Evolutionary conservation across 2,113 vertebrate species (phyloP).

Genomic region (Hydrolagus affinis): DNA sequence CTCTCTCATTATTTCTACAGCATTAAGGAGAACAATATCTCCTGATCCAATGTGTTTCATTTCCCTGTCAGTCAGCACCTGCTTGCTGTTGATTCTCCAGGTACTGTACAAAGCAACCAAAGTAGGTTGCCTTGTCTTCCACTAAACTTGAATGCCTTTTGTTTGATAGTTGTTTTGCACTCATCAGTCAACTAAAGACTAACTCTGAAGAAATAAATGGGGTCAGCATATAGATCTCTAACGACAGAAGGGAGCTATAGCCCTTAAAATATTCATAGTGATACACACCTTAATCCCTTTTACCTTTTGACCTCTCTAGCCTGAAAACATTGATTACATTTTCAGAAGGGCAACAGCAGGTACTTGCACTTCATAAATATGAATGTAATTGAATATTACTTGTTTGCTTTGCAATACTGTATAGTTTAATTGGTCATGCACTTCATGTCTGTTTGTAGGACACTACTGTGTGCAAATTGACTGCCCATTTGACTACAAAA

Average conservation of each 20-base stretch:
- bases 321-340: neutral
- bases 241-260: conserved; percentile 19
- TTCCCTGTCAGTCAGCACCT: conserved; percentile 17
- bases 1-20: conserved; percentile 19
- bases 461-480: no score
- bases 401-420: neutral
- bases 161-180: conserved; percentile 22
- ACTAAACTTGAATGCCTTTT: conserved; percentile 25
- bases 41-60: neutral
- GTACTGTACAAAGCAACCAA: conserved; percentile 28
- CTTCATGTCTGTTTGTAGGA: no score
- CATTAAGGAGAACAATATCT: conserved; percentile 16
- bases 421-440: neutral
- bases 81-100: conserved; percentile 25
- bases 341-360: neutral
- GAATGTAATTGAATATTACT: neutral
- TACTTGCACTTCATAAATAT: neutral
- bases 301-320: conserved; percentile 27
- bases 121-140: conserved; percentile 26
- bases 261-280: conserved; percentile 29
- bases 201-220: conserved; percentile 12
- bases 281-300: conserved; percentile 21
- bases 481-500: no score
- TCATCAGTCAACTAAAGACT: conserved; percentile 23
- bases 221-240: conserved; percentile 19